These are phyloP conservation scores for Caenorhabditis doughertyi DNA, from an alignment of 2,888 invertebrate species.

Conservation along the genomic window DNA sequence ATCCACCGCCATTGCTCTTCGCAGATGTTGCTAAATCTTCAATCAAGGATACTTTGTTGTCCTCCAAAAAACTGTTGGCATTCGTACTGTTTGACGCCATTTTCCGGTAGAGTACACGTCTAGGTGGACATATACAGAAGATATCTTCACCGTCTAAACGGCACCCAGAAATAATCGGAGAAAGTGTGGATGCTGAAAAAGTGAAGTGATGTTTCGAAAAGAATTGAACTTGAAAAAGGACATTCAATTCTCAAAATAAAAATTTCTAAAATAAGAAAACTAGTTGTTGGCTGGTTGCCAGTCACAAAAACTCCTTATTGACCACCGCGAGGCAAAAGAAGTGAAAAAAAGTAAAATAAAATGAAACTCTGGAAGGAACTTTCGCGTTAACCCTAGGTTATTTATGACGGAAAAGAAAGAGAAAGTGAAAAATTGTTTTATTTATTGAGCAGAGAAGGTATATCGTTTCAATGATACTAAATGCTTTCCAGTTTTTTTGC, in stretches of 20 bases:
- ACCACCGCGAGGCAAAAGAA: conserved; percentile 8
- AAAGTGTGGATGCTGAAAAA: conserved; percentile 69
- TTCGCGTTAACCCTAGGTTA: conserved; percentile 41
- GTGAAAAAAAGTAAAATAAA: not conserved
- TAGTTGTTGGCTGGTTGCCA: not conserved
- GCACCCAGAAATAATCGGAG: conserved; percentile 72
- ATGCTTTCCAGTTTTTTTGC: not conserved
- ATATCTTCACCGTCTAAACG: conserved; percentile 69
- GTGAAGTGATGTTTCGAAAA: not conserved
- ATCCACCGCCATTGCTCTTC: conserved; percentile 30
- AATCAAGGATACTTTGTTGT: conserved; percentile 10
- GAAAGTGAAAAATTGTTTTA: conserved; percentile 22
- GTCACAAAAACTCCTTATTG: conserved; percentile 13
- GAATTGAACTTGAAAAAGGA: not conserved
- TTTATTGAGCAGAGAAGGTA: conserved; percentile 14
- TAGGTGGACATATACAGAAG: conserved; percentile 70
- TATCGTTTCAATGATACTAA: conserved; percentile 20
- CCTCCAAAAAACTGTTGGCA: conserved; percentile 12
- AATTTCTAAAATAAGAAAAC: conserved; percentile 14
- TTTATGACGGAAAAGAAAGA: conserved; percentile 35
- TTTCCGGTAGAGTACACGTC: conserved; percentile 46
- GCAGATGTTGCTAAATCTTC: not conserved
- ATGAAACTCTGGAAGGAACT: not conserved
- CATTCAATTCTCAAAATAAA: conserved; percentile 2
- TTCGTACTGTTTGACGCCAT: conserved; percentile 53